Conservation (phyloP, 2,113 vertebrate species). For the Machaerirhynchus nigripectus region DNA sequence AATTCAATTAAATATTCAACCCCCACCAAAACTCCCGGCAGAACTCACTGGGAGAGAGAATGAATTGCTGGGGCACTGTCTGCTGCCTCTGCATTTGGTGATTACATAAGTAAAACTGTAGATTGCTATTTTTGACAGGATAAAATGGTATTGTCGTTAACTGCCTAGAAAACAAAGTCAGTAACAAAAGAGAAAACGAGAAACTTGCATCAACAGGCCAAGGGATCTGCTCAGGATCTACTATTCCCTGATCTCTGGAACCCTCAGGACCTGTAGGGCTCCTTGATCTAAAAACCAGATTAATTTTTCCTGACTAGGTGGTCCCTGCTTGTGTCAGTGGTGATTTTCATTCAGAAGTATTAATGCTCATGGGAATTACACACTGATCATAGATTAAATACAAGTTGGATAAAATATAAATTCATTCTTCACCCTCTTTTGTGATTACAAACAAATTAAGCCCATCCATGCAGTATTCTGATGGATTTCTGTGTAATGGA, state of each 20-base stretch:
- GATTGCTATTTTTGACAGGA: conserved; percentile 49
- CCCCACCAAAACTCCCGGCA: background rate
- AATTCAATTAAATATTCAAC: conserved; percentile 12
- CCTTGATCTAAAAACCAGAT: background rate
- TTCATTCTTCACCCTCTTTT: background rate
- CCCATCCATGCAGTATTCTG: background rate
- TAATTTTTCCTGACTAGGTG: background rate
- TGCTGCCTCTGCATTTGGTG: conserved; percentile 47
- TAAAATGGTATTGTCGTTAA: conserved; percentile 50
- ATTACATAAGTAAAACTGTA: conserved; percentile 54
- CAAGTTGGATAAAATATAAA: background rate
- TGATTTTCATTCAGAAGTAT: background rate
- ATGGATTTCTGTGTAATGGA: background rate
- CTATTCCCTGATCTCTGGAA: background rate
- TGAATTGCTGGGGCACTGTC: background rate
- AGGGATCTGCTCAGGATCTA: background rate
- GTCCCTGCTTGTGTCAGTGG: background rate
- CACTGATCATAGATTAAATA: background rate
- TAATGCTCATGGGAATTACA: background rate
- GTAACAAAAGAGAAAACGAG: background rate
- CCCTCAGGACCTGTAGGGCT: background rate
- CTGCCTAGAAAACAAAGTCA: conserved; percentile 50
- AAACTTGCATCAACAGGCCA: background rate
- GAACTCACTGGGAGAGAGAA: background rate
- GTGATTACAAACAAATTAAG: background rate